Evolutionary conservation across 30 jellyfish, hydroid and myxozoan species (phyloP), one percentile per base, ranked within the genome.

Genomic region (Pseudorhiza aurosa): DNA sequence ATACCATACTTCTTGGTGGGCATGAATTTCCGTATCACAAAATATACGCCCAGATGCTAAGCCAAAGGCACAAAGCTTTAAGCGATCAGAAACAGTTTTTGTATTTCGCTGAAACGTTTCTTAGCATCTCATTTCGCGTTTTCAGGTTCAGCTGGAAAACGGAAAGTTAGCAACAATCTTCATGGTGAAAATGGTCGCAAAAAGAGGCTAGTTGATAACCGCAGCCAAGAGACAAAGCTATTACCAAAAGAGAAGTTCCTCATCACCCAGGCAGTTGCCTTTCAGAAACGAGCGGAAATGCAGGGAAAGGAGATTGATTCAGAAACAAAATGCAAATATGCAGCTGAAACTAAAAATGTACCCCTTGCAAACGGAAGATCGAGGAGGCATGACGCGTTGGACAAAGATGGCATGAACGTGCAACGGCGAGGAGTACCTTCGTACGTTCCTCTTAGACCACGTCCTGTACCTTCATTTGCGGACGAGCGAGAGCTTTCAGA

Each of bases 101-200:
- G n/a, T n/a, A n/a, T n/a, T n/a, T n/a, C n/a, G n/a, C n/a, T n/a
- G n/a, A n/a, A n/a, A n/a, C n/a, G n/a, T n/a, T n/a, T n/a, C n/a
- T n/a, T n/a, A n/a, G n/a, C n/a, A n/a, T n/a, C n/a, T n/a, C n/a
- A n/a, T n/a, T n/a, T 62, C 31, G 4, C 14, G 8, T 12, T 37
- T 51, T 18, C 28, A 72, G 86, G 63, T 30, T 27, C 72, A 22
- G 55, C 26, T 33, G 75, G 74, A 50, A 72, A 55, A 39, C 43
- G 75, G 21, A 72, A 55, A 51, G 86, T 32, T 10, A 35, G 6
- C 33, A 29, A 9, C 64, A 28, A 33, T 49, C 35, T 39, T 1
- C 75, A 51, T 8, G 18, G 59, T 58, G 74, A 72, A 36, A 39
- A 27, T 15, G 46, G 2, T n/a, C 60, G 86, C 0, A 33, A 35